Conservation (phyloP, 2,888 invertebrate species). For the Ariolimax columbianus region DNA sequence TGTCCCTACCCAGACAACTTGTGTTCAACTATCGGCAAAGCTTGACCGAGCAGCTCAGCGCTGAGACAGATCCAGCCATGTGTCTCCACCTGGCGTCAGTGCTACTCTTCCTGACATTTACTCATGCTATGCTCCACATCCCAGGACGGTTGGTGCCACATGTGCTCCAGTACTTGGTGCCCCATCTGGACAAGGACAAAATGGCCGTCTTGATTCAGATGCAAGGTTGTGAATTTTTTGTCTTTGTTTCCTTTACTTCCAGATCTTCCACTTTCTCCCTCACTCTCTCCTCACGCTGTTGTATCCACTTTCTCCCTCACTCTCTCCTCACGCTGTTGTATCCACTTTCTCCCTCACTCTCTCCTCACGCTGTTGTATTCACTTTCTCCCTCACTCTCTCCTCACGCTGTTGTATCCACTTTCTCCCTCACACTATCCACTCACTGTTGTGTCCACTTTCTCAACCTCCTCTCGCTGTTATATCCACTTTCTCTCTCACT, state of each 20-base stretch:
- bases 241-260: background rate
- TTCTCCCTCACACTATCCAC: too few relatives aligned
- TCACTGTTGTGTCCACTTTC: too few relatives aligned
- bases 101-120: constrained; percentile 88
- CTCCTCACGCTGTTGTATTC: too few relatives aligned
- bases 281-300: background rate
- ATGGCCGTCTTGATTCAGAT: constrained; percentile 84
- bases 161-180: constrained; percentile 86
- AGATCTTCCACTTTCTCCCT: background rate
- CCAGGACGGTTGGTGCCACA: constrained; percentile 94
- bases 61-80: constrained; percentile 75
- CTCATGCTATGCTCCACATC: constrained; percentile 91
- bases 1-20: constrained; percentile 81
- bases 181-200: constrained; percentile 85
- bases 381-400: too few relatives aligned
- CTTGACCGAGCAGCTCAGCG: constrained; percentile 87
- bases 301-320: too few relatives aligned
- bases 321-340: too few relatives aligned
- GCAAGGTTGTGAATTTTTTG: constrained; percentile 84
- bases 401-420: too few relatives aligned
- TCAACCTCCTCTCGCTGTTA: too few relatives aligned
- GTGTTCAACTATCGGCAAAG: constrained; percentile 89
- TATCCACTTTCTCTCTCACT: too few relatives aligned
- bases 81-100: constrained; percentile 74
- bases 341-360: too few relatives aligned